Conservation (phyloP, 2,113 vertebrate genomes). For the Hyperopisus bebe region DNA sequence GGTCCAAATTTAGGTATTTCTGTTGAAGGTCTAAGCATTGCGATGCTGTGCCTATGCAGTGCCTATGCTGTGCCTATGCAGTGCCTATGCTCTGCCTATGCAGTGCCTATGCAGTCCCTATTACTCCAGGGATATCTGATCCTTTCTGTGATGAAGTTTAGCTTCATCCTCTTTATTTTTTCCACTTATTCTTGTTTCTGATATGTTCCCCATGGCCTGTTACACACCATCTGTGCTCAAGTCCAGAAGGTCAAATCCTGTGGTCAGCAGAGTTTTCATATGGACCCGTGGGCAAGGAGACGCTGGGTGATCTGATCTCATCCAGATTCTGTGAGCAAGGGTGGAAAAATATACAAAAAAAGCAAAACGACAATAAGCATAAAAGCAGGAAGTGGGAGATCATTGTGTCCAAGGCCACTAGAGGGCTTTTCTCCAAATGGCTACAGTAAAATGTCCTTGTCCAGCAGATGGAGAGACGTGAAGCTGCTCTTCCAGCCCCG, state of each 20-base stretch:
- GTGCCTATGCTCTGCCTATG: too few species aligned
- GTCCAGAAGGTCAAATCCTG: background rate
- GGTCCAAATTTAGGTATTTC: background rate
- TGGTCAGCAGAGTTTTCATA: background rate
- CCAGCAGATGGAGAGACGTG: background rate
- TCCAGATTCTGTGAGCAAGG: background rate
- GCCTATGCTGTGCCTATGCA: too few species aligned
- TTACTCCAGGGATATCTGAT: background rate
- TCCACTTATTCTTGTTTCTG: background rate
- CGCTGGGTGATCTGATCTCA: background rate
- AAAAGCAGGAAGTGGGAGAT: background rate
- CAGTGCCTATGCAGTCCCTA: background rate
- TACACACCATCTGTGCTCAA: background rate
- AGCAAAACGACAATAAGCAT: background rate
- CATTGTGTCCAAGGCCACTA: background rate
- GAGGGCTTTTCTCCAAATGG: background rate
- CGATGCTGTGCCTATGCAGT: background rate
- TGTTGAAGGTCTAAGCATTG: background rate
- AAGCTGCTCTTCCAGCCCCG: background rate
- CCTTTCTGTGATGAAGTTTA: background rate
- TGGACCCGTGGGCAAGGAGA: background rate
- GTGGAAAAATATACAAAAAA: background rate
- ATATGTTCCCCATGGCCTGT: background rate
- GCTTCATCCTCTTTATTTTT: background rate
- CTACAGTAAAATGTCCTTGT: background rate